Percentiles rank a stretch among this genome's conserved stretches.
Evolutionary conservation across 1,140 invertebrate genomes (phyloP).

Genomic region (Leptinotarsa texana): DNA sequence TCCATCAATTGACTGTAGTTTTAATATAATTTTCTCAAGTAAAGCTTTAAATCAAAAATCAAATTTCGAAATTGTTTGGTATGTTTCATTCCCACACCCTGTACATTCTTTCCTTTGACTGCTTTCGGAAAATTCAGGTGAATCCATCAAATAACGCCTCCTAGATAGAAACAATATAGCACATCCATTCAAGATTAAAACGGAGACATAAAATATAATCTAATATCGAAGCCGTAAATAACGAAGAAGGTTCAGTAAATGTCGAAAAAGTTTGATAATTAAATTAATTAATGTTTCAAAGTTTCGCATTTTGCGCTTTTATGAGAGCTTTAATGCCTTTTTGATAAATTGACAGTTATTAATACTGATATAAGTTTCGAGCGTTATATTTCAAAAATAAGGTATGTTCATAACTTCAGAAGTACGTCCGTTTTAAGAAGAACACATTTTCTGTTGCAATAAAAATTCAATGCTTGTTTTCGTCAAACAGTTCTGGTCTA

Average conservation of each 20-base stretch:
- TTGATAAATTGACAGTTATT: conserved; percentile 52
- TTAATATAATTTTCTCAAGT: no score
- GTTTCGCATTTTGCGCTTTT: conserved; percentile 43
- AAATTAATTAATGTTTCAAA: conserved; percentile 51
- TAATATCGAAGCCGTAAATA: conserved; percentile 47
- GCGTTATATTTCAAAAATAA: conserved; percentile 19
- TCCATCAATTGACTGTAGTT: no score
- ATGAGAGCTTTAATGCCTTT: conserved; percentile 47
- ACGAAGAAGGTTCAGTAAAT: conserved; percentile 40
- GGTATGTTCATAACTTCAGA: not conserved
- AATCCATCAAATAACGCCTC: conserved; percentile 9
- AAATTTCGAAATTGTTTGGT: no score
- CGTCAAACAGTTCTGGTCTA: no score
- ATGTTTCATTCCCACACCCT: no score
- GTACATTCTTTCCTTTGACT: no score
- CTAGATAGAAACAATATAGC: conserved; percentile 25
- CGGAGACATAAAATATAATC: conserved; percentile 33
- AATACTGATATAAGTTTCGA: conserved; percentile 40
- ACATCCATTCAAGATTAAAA: conserved; percentile 26
- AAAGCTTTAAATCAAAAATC: no score
- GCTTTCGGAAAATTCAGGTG: not conserved
- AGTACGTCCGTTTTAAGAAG: no score
- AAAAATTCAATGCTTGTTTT: no score
- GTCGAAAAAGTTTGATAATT: conserved; percentile 49
- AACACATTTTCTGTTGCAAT: no score